Conservation (phyloP, 2,113 vertebrate genomes). For the Ailuropoda melanoleuca region DNA sequence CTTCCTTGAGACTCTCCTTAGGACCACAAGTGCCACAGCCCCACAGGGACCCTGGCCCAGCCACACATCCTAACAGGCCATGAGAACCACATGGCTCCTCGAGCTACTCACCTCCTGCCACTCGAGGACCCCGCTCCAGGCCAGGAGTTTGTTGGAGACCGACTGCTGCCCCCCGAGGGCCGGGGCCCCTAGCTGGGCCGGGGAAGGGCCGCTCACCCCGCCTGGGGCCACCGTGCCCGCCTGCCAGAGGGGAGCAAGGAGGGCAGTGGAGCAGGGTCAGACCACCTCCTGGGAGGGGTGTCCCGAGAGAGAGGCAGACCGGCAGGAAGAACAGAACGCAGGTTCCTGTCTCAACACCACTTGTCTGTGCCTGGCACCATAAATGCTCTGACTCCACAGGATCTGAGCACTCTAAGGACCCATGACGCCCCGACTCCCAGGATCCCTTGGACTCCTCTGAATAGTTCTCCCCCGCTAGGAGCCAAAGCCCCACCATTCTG, state of each 20-base stretch:
- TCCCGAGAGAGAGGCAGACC: background rate
- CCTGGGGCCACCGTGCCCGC: constrained; percentile 69
- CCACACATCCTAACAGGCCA: background rate
- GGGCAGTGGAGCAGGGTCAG: too few relatives aligned
- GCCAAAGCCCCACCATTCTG: rapidly evolving
- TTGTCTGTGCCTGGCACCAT: rapidly evolving
- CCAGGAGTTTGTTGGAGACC: constrained; percentile 91
- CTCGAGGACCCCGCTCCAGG: constrained; percentile 94
- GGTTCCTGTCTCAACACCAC: background rate
- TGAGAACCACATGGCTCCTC: rapidly evolving
- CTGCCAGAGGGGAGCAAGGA: constrained; percentile 22
- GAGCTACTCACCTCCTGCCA: constrained; percentile 92
- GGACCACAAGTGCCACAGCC: background rate
- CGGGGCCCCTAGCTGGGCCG: constrained; percentile 80
- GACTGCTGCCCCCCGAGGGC: constrained; percentile 83
- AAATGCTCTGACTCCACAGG: rapidly evolving
- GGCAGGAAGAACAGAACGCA: background rate
- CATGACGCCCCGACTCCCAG: rapidly evolving
- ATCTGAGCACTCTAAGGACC: background rate
- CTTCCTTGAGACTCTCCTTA: background rate
- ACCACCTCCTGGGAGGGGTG: rapidly evolving
- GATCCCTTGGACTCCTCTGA: too few relatives aligned
- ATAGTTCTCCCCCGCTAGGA: background rate
- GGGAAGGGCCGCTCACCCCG: constrained; percentile 74
- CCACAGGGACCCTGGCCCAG: rapidly evolving